Base-by-base conservation (phyloP, 1,140 invertebrate species). In the Bombus balteatus region DNA sequence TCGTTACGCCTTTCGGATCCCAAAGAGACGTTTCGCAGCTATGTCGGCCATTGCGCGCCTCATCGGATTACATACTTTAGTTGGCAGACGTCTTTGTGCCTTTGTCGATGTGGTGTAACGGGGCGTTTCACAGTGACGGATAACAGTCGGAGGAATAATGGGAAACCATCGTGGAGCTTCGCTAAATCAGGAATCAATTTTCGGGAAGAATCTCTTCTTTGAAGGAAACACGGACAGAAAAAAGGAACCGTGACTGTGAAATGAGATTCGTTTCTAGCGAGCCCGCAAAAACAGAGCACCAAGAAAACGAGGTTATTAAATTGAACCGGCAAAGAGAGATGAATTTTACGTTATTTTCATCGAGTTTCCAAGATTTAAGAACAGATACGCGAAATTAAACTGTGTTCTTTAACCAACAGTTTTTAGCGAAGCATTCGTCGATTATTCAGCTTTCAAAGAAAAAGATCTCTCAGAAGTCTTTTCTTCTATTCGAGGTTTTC, bases 151-250 rank as follows among this genome's bases (percentile, higher is more conserved):
- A 9, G 25, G 47, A 71, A 71, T 72, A 37, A 81, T 28, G 68
- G 10, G 43, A 22, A 18, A 57, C 37, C 43, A 34, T 70, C 13
- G 65, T n/a, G 6, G 8, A 32, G 66, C 34, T 39, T 71, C 13
- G 43, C 28, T 57, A 72, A 41, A 81, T 81, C 28, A 72, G 37
- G 70, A 72, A 81, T 81, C 68, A 81, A 72, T 59, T 81, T 72
- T 72, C 47, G 12, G 37, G 10, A 34, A 39, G 34, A 43, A 70
- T 47, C 34, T 62, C 25, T n/a, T 28, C 53, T 47, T 57, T 37
- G 68, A 28, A n/a, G 37, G 28, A 41, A 34, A 53, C 32, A 18
- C 32, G n/a, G 6, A 15, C 32, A 37, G 32, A 68, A 34, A 68
- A 34, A 66, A 12, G 43, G 28, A 70, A 37, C 32, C 25, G 15